A percentile compares a stretch with the other conserved stretches of the same genome.
Evolutionary conservation across 37 sponge, comb jelly and placozoan species (phyloP).

Genomic region (Haliclona indistincta): DNA sequence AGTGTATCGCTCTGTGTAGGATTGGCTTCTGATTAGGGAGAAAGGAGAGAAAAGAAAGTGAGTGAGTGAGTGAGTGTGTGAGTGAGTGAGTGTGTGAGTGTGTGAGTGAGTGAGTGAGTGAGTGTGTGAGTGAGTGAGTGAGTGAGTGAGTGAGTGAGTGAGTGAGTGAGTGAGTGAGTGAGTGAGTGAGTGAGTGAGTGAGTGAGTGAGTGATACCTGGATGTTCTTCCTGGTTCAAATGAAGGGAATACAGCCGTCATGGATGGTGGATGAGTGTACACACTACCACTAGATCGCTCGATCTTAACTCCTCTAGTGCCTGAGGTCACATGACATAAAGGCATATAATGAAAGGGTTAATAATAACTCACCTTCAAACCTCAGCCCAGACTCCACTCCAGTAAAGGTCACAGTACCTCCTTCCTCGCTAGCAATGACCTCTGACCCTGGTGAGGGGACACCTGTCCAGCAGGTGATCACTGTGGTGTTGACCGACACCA

Average conservation of each 20-base stretch:
- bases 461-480: constrained; percentile 44
- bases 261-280: neutral
- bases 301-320: no score
- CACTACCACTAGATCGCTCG: no score
- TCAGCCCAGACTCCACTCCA: constrained; percentile 37
- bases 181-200: neutral
- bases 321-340: no score
- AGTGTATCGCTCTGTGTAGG: constrained; percentile 33
- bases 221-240: neutral
- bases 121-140: neutral
- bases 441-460: constrained; percentile 14
- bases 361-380: constrained; percentile 51
- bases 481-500: constrained; percentile 4
- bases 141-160: neutral
- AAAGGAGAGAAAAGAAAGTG: no score
- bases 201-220: neutral
- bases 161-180: neutral
- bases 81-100: neutral
- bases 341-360: neutral
- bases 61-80: no score
- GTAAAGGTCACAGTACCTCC: constrained; percentile 14
- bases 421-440: constrained; percentile 20
- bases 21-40: no score
- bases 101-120: neutral
- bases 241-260: neutral